These are phyloP conservation scores for Recurvirostra avosetta DNA, from an alignment of 2,113 vertebrate genomes.

Conservation along the genomic window DNA sequence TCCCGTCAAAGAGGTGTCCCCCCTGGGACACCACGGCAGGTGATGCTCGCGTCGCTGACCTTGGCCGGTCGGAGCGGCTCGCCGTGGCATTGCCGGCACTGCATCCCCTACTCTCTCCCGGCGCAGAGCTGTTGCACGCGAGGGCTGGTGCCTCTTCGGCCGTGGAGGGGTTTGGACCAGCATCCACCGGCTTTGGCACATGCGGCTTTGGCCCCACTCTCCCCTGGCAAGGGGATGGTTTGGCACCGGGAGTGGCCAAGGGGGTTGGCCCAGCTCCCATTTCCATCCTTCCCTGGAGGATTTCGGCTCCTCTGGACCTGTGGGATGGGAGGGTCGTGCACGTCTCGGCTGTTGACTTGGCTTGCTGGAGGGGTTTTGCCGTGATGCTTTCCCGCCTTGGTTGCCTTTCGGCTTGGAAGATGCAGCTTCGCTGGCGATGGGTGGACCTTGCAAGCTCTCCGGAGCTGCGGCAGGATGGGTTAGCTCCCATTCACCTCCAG, in stretches of 20 bases:
- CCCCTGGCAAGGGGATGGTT: constrained; percentile 13
- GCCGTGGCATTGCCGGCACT: not conserved
- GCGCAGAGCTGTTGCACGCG: not conserved
- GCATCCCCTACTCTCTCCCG: rapidly evolving
- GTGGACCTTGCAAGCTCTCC: not conserved
- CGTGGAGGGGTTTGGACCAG: not conserved
- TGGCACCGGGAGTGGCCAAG: not conserved
- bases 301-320: constrained; percentile 25
- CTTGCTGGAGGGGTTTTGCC: not conserved
- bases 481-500: not conserved
- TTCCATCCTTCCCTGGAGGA: not conserved
- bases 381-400: not conserved
- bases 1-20: not conserved
- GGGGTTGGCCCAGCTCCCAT: not conserved
- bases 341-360: not conserved
- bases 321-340: not conserved
- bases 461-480: not conserved
- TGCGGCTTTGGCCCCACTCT: not conserved
- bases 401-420: not conserved
- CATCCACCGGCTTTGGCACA: not conserved
- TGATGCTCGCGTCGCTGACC: not conserved
- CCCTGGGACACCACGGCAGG: rapidly evolving
- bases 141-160: not conserved
- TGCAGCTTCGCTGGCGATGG: not conserved
- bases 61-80: not conserved